A percentile compares a stretch with the other conserved stretches of the same genome.
These are phyloP conservation scores for Mus spretus DNA, from an alignment of 2,797 vertebrate genomes.

Conservation along the genomic window DNA sequence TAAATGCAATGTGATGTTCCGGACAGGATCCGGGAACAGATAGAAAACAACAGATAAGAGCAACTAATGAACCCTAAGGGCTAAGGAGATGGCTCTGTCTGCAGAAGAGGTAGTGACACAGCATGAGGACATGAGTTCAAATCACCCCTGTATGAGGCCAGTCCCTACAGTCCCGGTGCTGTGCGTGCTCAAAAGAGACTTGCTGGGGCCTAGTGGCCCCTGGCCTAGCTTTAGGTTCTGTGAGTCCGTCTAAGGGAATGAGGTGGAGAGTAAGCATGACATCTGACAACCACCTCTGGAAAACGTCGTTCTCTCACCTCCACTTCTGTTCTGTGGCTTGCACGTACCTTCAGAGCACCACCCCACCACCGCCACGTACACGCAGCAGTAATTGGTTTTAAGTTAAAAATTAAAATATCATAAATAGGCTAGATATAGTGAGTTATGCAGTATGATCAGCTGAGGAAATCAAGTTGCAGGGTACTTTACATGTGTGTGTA, in stretches of 20 bases:
- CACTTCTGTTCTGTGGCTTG: neutral
- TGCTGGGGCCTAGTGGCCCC: neutral
- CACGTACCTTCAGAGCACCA: neutral
- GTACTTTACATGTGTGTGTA: no score
- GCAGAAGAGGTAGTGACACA: neutral
- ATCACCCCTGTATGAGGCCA: neutral
- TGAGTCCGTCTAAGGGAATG: neutral
- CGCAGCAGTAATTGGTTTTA: neutral
- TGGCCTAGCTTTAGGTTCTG: neutral
- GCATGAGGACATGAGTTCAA: neutral
- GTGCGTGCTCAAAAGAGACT: neutral
- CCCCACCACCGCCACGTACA: neutral
- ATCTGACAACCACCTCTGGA: neutral
- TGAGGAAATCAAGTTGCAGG: no score
- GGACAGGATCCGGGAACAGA: constrained; percentile 18
- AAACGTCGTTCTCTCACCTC: neutral
- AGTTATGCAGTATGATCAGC: no score
- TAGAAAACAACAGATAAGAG: constrained; percentile 61
- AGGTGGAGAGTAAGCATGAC: neutral
- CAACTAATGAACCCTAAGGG: constrained; percentile 43
- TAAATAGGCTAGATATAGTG: neutral
- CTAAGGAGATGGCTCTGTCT: neutral
- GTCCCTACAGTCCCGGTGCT: neutral
- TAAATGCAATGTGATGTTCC: constrained; percentile 10
- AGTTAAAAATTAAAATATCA: neutral